Percentiles rank a stretch among this genome's conserved stretches.
Conservation (phyloP, 2,888 invertebrate species). For the Scaeva pyrastri region DNA sequence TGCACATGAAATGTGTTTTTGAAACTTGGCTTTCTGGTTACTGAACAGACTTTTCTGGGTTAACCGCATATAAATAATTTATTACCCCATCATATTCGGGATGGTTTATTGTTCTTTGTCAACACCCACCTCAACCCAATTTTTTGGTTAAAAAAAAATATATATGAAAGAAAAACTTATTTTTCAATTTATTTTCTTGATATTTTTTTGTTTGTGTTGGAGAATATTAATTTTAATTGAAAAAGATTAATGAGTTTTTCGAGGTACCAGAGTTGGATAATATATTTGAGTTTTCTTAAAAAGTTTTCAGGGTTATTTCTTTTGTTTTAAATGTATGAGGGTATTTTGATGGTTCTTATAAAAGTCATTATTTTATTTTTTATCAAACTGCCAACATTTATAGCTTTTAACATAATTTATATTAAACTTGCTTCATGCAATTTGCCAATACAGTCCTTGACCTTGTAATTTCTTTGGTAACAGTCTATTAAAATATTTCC, state of each 20-base stretch:
- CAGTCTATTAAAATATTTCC: too few relatives aligned
- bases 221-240: slow-evolving; percentile 27
- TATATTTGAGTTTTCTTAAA: background rate
- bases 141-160: slow-evolving; percentile 1
- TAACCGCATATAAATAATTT: slow-evolving; percentile 19
- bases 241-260: slow-evolving; percentile 11
- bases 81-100: slow-evolving; percentile 33
- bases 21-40: background rate
- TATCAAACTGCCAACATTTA: too few relatives aligned
- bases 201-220: background rate
- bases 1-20: background rate
- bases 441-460: too few relatives aligned
- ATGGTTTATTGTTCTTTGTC: background rate
- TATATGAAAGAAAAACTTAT: background rate
- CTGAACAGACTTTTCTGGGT: background rate
- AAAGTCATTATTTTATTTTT: too few relatives aligned
- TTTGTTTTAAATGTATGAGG: too few relatives aligned
- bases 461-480: too few relatives aligned
- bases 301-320: too few relatives aligned
- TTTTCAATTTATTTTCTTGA: background rate
- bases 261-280: background rate
- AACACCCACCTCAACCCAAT: too few relatives aligned
- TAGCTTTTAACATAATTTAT: too few relatives aligned
- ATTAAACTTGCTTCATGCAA: too few relatives aligned
- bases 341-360: too few relatives aligned